phyloP scores from a whole-genome alignment of 2,888 invertebrate genomes.

The Drosophila seclusa region DNA sequence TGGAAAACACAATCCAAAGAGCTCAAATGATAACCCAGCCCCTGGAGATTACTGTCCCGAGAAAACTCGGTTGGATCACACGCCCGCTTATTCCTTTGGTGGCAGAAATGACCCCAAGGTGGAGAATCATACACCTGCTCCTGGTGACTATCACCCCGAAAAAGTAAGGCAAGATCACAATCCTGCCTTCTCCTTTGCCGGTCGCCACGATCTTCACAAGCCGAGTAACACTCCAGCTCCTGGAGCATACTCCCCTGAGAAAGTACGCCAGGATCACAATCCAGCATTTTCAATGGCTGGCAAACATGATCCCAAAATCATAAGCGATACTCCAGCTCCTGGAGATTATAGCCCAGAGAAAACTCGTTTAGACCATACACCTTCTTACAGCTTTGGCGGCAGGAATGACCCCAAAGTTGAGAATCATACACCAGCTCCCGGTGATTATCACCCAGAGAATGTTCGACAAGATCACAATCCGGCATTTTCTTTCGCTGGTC shows the following conservation, averaged over 20 bases:
- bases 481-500: slow-evolving; percentile 86
- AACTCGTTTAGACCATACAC: slow-evolving; percentile 85
- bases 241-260: slow-evolving; percentile 87
- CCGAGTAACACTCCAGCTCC: slow-evolving; percentile 88
- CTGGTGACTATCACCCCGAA: slow-evolving; percentile 86
- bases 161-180: slow-evolving; percentile 85
- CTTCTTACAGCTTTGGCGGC: slow-evolving; percentile 86
- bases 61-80: slow-evolving; percentile 84
- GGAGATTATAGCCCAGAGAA: slow-evolving; percentile 87
- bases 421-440: slow-evolving; percentile 84
- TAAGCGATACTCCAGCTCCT: slow-evolving; percentile 86
- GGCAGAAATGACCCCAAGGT: slow-evolving; percentile 86
- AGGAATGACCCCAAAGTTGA: slow-evolving; percentile 81
- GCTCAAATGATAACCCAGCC: slow-evolving; percentile 86
- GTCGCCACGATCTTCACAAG: slow-evolving; percentile 86
- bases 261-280: slow-evolving; percentile 85
- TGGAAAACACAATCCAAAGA: slow-evolving; percentile 85
- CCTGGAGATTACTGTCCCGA: slow-evolving; percentile 87
- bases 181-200: slow-evolving; percentile 87
- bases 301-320: slow-evolving; percentile 86
- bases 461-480: slow-evolving; percentile 80
- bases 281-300: slow-evolving; percentile 86
- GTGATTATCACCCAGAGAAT: slow-evolving; percentile 61
- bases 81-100: slow-evolving; percentile 88
- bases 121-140: slow-evolving; percentile 86